A percentile compares a stretch with the other conserved stretches of the same genome.
Evolutionary conservation across 1,140 invertebrate genomes (phyloP).

Genomic region (Drosophila saltans): DNA sequence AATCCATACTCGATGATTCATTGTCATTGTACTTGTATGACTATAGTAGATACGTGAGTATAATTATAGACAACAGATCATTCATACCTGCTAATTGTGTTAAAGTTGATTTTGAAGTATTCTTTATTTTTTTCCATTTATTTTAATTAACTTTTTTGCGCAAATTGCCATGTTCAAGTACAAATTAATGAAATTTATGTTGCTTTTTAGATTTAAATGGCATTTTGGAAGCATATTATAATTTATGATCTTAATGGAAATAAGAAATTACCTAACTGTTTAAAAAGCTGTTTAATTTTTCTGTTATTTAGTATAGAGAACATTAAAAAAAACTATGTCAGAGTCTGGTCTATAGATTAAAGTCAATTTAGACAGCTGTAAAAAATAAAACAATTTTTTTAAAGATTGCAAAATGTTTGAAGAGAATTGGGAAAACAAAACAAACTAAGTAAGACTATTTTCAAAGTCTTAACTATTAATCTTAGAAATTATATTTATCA

Average conservation of each 20-base stretch:
- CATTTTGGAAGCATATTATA: not conserved
- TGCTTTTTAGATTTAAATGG: conserved; percentile 14
- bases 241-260: conserved; percentile 6
- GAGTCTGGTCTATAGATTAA: conserved; percentile 2
- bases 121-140: conserved; percentile 16
- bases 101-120: conserved; percentile 14
- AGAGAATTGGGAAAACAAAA: not conserved
- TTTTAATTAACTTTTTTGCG: conserved; percentile 35
- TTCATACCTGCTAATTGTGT: conserved; percentile 52
- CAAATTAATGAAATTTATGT: conserved; percentile 39
- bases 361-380: conserved; percentile 55
- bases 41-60: conserved; percentile 44
- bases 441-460: too few species aligned
- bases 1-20: conserved; percentile 49
- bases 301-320: not conserved
- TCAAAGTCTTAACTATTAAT: too few species aligned
- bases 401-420: not conserved
- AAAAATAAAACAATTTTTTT: not conserved
- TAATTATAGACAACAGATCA: conserved; percentile 38
- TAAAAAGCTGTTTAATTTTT: not conserved
- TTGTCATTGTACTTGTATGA: conserved; percentile 3
- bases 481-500: too few species aligned
- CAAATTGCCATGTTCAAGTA: conserved; percentile 48
- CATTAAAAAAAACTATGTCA: conserved; percentile 1
- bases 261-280: not conserved